Base-by-base conservation (phyloP, 2,888 invertebrate species). In the Euzophera pinguis region DNA sequence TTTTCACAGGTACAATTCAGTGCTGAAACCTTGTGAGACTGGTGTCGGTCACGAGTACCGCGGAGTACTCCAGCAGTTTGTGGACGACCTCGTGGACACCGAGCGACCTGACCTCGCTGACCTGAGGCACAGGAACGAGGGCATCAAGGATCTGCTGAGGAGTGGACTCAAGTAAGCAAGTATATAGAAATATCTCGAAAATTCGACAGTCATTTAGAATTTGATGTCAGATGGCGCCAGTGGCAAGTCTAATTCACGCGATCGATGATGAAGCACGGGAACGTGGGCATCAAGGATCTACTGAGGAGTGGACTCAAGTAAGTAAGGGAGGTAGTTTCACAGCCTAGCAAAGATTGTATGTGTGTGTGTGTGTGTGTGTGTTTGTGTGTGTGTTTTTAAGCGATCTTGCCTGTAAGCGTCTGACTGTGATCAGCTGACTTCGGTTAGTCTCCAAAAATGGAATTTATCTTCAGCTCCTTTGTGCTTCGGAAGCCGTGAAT, bases 231-330 rank as follows among this genome's bases (percentile, higher is more conserved):
- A n/a, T n/a, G n/a, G n/a, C n/a, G n/a, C n/a, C n/a, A n/a, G n/a
- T n/a, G n/a, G n/a, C n/a, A n/a, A n/a, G n/a, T n/a, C n/a, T n/a
- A n/a, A n/a, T n/a, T n/a, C n/a, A n/a, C n/a, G n/a, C n/a, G n/a
- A n/a, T n/a, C n/a, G n/a, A n/a, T n/a, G n/a, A n/a, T 95, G 43
- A 88, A 88, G 42, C 90, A 90, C 58, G 88, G 91, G 65, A 90
- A 91, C 35, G 90, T 91, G 34, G 92, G 93, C 14, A 87, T 94
- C 37, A 94, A 93, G 63, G 91, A 93, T 34, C 60, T 90, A 0
- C 60, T 91, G 6, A 63, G 84, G 8, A 87, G 78, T 43, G 92
- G 94, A 3, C 91, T 94, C 51, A 93, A 92, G 94, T 94, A 78
- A 83, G 84, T 64, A 9, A 6, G 1, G n/a, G n/a, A n/a, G n/a